Conservation (phyloP, 2,113 vertebrate genomes). For the Physeter macrocephalus region DNA sequence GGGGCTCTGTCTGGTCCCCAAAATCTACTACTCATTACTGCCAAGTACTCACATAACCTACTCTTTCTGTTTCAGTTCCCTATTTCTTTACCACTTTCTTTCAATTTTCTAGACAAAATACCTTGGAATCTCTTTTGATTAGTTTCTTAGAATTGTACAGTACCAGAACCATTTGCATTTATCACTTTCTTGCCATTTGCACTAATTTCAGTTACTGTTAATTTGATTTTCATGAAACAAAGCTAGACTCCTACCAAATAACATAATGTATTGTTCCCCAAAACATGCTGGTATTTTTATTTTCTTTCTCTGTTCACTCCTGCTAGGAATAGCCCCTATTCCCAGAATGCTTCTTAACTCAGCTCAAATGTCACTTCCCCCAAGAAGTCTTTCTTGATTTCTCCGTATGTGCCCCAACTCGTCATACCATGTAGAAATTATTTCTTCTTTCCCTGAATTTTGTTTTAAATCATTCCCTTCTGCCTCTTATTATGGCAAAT, state of each 20-base stretch:
- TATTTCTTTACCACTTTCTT: background rate
- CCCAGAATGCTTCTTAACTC: background rate
- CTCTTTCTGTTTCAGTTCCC: background rate
- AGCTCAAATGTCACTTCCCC: background rate
- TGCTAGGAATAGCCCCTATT: background rate
- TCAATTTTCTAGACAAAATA: background rate
- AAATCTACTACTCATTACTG: background rate
- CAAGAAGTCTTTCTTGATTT: background rate
- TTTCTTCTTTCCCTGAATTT: background rate
- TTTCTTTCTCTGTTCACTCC: background rate
- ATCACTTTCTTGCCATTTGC: background rate
- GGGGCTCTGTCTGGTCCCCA: background rate
- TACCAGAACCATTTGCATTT: background rate
- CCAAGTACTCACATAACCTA: background rate
- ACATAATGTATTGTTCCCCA: background rate
- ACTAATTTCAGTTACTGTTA: background rate
- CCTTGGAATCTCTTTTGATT: background rate
- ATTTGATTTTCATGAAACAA: background rate
- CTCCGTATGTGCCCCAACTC: background rate
- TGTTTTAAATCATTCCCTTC: slow-evolving; percentile 4
- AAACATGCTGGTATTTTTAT: background rate
- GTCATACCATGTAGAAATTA: background rate
- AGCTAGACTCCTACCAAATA: background rate
- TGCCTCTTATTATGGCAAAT: background rate
- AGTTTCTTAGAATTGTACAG: background rate